Percentiles rank a stretch among this genome's conserved stretches.
Conservation (phyloP, 2,797 vertebrate genomes). For the Gobio occitaniae region DNA sequence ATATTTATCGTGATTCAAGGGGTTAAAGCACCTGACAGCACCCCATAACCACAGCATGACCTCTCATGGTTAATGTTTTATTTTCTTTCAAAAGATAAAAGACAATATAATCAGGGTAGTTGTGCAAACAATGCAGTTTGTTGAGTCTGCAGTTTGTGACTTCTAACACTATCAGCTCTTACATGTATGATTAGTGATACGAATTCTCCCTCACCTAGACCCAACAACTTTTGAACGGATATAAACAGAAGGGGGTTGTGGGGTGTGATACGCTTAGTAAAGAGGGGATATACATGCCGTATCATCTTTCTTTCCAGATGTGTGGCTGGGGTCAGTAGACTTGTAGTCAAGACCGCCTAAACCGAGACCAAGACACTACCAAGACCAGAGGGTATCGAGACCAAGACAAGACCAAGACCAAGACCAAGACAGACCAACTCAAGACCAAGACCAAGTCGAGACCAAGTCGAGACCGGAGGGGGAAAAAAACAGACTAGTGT, state of each 20-base stretch:
- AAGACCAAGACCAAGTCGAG: no score
- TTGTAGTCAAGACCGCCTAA: no score
- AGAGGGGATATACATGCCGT: slow-evolving; percentile 68
- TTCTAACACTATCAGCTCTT: neutral
- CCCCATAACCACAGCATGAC: neutral
- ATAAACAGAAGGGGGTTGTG: slow-evolving; percentile 58
- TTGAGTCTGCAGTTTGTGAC: slow-evolving; percentile 2
- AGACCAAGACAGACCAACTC: no score
- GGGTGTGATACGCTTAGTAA: slow-evolving; percentile 68
- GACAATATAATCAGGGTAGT: neutral
- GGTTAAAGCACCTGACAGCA: neutral
- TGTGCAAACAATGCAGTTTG: neutral
- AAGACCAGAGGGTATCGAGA: no score
- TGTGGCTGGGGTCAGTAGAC: slow-evolving; percentile 65
- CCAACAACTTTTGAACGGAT: slow-evolving; percentile 54
- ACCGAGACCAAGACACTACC: no score
- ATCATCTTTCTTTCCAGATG: slow-evolving; percentile 79
- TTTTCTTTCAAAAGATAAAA: neutral
- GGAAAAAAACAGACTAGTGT: no score
- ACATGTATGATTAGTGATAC: neutral
- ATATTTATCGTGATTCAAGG: neutral
- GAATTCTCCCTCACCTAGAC: neutral
- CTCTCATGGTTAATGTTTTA: neutral
- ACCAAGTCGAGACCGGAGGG: no score
- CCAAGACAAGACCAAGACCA: no score